Conservation (phyloP, 2,888 invertebrate genomes). For the Pseudeuparius sepicola region DNA sequence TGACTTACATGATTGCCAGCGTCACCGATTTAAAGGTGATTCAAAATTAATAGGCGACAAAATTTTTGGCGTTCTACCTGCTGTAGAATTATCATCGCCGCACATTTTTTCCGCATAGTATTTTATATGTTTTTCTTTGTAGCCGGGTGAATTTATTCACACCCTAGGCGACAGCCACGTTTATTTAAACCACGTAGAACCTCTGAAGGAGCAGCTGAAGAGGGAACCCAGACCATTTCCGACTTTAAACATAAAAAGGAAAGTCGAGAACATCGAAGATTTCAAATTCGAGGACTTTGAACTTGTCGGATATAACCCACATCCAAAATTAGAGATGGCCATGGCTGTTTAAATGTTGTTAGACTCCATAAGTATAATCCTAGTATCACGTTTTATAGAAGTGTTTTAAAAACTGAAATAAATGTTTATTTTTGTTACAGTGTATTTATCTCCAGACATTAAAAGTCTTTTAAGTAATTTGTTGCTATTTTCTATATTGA, state of each 20-base stretch:
- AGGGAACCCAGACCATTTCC: constrained; percentile 78
- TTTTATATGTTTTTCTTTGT: constrained; percentile 20
- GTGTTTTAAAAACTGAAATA: no score
- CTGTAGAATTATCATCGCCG: no score
- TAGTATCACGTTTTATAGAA: no score
- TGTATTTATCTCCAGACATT: no score
- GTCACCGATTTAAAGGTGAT: constrained; percentile 77
- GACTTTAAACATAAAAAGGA: constrained; percentile 61
- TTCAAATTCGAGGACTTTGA: constrained; percentile 82
- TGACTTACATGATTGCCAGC: constrained; percentile 94
- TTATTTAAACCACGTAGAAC: constrained; percentile 81
- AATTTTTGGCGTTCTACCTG: no score
- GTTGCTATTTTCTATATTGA: no score
- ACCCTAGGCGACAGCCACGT: constrained; percentile 93
- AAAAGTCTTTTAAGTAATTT: no score
- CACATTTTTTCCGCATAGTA: no score
- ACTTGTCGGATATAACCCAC: constrained; percentile 73
- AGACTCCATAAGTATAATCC: no score
- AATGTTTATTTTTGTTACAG: no score
- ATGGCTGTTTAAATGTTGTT: constrained; percentile 33
- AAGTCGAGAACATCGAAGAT: constrained; percentile 72
- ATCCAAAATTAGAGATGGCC: constrained; percentile 60
- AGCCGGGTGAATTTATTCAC: constrained; percentile 91
- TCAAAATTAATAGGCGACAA: no score
- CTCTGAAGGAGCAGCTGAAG: constrained; percentile 68